Conservation (phyloP, 1,140 invertebrate genomes). For the Plutomurus gul region DNA sequence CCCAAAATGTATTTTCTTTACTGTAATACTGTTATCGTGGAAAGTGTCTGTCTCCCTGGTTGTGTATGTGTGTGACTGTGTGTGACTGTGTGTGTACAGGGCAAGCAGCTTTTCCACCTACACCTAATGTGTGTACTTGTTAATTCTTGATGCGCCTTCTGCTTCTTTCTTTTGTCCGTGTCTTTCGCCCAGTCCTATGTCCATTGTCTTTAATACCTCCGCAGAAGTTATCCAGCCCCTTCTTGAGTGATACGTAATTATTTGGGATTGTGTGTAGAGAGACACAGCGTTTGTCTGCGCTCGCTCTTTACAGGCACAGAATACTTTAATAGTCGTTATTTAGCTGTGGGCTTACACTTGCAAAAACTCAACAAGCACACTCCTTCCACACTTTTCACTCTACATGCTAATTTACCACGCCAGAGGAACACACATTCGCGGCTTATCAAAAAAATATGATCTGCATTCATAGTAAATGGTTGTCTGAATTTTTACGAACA, state of each 20-base stretch:
- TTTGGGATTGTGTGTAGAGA: neutral
- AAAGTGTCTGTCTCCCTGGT: no score
- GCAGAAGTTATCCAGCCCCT: neutral
- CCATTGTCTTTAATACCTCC: neutral
- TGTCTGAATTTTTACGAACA: neutral
- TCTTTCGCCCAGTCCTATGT: neutral
- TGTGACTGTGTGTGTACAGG: no score
- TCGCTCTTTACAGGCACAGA: neutral
- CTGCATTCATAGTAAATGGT: neutral
- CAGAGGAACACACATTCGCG: neutral
- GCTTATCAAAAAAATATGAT: slow-evolving; percentile 12
- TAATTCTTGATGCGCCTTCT: no score
- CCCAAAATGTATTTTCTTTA: neutral
- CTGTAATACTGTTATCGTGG: no score
- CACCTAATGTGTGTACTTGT: no score
- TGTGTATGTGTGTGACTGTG: no score
- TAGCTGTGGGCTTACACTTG: neutral
- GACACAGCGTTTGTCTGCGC: neutral
- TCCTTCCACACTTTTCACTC: neutral
- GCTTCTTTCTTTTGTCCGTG: no score
- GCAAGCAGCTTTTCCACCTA: no score
- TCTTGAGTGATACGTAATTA: neutral
- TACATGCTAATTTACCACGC: slow-evolving; percentile 6
- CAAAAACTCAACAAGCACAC: slow-evolving; percentile 7
- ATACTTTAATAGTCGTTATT: slow-evolving; percentile 10